These are phyloP conservation scores for Drosophila cognata DNA, from an alignment of 2,888 invertebrate species.

Conservation along the genomic window DNA sequence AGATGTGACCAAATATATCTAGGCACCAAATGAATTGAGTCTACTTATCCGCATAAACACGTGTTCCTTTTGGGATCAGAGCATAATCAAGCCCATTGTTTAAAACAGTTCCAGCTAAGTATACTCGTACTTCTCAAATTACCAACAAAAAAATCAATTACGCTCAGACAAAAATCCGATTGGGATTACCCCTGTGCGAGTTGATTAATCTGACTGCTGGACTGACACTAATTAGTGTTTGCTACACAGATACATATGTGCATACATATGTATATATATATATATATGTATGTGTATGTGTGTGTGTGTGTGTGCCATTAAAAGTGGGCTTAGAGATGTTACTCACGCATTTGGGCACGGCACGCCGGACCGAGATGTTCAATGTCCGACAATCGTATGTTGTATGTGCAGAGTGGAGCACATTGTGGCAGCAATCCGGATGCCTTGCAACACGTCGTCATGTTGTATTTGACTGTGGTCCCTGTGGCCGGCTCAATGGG, in stretches of 20 bases:
- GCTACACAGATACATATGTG: not conserved
- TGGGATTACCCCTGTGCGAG: constrained; percentile 22
- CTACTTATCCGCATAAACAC: no score
- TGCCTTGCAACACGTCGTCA: constrained; percentile 91
- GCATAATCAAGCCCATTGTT: constrained; percentile 3
- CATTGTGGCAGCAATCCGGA: constrained; percentile 87
- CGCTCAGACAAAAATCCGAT: constrained; percentile 51
- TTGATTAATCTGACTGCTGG: constrained; percentile 31
- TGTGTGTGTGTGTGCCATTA: constrained; percentile 18
- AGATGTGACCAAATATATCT: not conserved
- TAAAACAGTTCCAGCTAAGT: not conserved
- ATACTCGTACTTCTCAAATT: not conserved
- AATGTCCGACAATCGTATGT: constrained; percentile 93
- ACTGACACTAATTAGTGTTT: constrained; percentile 69
- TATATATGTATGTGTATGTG: not conserved
- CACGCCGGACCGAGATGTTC: constrained; percentile 90
- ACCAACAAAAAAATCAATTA: constrained; percentile 14
- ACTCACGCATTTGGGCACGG: constrained; percentile 91
- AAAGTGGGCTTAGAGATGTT: constrained; percentile 31
- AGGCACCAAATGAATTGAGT: not conserved
- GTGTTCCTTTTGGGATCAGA: not conserved
- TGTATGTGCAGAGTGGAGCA: constrained; percentile 92
- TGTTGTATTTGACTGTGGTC: constrained; percentile 89
- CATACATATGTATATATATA: not conserved
- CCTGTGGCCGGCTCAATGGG: constrained; percentile 73